phyloP scores from a whole-genome alignment of 2,113 vertebrate species.

The Reinhardtius hippoglossoides region DNA sequence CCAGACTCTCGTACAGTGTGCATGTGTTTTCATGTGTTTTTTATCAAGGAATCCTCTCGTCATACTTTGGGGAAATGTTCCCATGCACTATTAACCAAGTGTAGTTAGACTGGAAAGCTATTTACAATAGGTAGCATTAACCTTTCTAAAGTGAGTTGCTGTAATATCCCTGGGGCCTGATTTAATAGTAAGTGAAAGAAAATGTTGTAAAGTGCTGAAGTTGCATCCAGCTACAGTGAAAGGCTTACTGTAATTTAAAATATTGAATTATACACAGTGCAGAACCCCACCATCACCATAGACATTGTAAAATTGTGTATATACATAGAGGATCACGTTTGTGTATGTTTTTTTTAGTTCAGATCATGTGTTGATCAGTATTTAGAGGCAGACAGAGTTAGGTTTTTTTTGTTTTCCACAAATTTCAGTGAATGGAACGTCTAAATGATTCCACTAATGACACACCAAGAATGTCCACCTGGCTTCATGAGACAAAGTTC shows the following conservation, averaged over 20 bases:
- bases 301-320: neutral
- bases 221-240: neutral
- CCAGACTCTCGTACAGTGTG: slow-evolving; percentile 14
- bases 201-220: slow-evolving; percentile 13
- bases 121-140: slow-evolving; percentile 17
- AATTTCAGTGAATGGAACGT: slow-evolving; percentile 42
- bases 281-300: slow-evolving; percentile 1
- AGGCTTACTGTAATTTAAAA: neutral
- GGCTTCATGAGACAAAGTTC: slow-evolving; percentile 52
- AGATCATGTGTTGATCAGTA: slow-evolving; percentile 15
- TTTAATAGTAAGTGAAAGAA: slow-evolving; percentile 22
- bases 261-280: neutral
- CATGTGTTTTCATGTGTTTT: slow-evolving; percentile 38
- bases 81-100: slow-evolving; percentile 37
- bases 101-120: slow-evolving; percentile 35
- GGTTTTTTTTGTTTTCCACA: slow-evolving; percentile 18
- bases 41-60: slow-evolving; percentile 22
- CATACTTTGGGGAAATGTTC: slow-evolving; percentile 33
- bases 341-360: slow-evolving; percentile 18
- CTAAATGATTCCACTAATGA: slow-evolving; percentile 52
- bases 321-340: slow-evolving; percentile 8
- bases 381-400: slow-evolving; percentile 30
- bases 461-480: slow-evolving; percentile 52
- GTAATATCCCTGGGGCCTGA: slow-evolving; percentile 19
- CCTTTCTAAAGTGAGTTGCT: slow-evolving; percentile 21